A percentile compares a stretch with the other conserved stretches of the same genome.
These are phyloP conservation scores for Brachypalpus laphriformis DNA, from an alignment of 2,888 invertebrate genomes.

Conservation along the genomic window DNA sequence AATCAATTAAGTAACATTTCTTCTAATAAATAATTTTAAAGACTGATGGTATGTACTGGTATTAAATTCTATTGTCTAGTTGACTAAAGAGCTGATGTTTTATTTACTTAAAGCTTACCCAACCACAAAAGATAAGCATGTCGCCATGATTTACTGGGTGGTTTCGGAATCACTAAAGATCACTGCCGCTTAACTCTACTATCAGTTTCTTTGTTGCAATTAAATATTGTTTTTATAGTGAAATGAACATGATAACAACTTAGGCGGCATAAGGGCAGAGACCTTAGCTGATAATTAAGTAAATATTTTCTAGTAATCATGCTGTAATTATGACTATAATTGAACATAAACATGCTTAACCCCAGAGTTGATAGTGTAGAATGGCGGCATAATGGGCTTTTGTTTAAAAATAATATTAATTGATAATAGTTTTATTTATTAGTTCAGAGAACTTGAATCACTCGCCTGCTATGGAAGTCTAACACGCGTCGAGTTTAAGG, in stretches of 20 bases:
- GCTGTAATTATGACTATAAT: background rate
- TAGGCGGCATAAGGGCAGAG: background rate
- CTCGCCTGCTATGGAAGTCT: background rate
- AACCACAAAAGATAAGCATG: background rate
- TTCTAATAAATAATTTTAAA: background rate
- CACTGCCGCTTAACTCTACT: background rate
- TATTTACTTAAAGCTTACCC: background rate
- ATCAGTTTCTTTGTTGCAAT: background rate
- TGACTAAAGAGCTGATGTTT: background rate
- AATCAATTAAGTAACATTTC: background rate
- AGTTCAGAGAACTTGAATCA: background rate
- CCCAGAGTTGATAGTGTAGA: background rate
- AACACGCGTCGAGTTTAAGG: background rate
- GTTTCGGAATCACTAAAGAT: background rate
- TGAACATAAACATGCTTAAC: background rate
- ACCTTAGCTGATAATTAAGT: constrained; percentile 5
- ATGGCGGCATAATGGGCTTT: background rate
- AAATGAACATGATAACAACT: background rate
- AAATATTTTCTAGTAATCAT: background rate
- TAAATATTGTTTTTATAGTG: background rate
- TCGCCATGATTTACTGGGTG: background rate
- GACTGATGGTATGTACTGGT: background rate
- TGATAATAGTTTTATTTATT: background rate
- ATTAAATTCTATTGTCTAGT: background rate
- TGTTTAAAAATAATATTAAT: background rate